These are phyloP conservation scores for Spongia lamella DNA, from an alignment of 37 sponge, comb jelly and placozoan species.

Conservation along the genomic window DNA sequence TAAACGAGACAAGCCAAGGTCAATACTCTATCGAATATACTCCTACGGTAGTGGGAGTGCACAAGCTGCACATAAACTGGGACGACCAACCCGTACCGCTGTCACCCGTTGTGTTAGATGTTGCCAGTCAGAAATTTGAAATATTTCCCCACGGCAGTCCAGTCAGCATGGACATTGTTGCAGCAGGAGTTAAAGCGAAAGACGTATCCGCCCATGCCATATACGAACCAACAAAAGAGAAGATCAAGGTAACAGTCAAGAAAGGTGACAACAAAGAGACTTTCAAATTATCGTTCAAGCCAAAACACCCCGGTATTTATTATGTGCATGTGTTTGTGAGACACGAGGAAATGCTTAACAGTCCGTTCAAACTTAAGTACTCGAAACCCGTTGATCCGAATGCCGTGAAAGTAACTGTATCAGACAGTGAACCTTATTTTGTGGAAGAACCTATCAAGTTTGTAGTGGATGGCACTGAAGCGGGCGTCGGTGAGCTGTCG, in stretches of 20 bases:
- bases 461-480: slow-evolving; percentile 47
- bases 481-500: slow-evolving; percentile 51
- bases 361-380: slow-evolving; percentile 42
- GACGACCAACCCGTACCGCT: slow-evolving; percentile 43
- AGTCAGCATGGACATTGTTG: slow-evolving; percentile 38
- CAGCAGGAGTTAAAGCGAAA: slow-evolving; percentile 28
- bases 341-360: slow-evolving; percentile 33
- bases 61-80: slow-evolving; percentile 59
- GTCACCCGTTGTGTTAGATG: slow-evolving; percentile 62
- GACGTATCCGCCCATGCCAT: slow-evolving; percentile 58
- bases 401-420: slow-evolving; percentile 22
- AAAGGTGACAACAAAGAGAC: slow-evolving; percentile 47
- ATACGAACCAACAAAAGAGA: slow-evolving; percentile 40
- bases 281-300: slow-evolving; percentile 50
- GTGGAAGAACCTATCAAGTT: slow-evolving; percentile 44
- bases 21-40: slow-evolving; percentile 60
- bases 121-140: slow-evolving; percentile 2
- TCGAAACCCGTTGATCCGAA: slow-evolving; percentile 30
- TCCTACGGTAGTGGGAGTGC: slow-evolving; percentile 51
- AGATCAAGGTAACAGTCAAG: slow-evolving; percentile 53
- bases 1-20: slow-evolving; percentile 11
- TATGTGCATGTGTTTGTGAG: slow-evolving; percentile 43
- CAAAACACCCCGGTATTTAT: slow-evolving; percentile 60
- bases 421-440: slow-evolving; percentile 12
- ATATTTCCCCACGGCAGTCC: slow-evolving; percentile 47